phyloP scores from a whole-genome alignment of 2,797 vertebrate genomes.

The Monodelphis domestica region DNA sequence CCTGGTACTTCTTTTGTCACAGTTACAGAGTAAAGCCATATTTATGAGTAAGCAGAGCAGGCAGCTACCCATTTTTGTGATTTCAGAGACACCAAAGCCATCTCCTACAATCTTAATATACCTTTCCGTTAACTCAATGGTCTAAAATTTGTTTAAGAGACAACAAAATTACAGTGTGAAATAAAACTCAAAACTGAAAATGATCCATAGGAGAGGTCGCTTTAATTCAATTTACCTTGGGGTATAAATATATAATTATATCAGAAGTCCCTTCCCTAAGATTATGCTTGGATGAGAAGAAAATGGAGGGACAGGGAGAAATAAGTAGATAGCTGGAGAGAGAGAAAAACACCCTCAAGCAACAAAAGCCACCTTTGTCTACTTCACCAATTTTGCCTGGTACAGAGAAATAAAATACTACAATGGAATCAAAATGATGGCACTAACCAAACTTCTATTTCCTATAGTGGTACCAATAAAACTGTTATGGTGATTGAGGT shows the following conservation, averaged over 20 bases:
- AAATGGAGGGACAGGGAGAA: neutral
- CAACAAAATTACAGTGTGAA: neutral
- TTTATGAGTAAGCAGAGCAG: neutral
- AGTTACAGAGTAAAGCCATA: conserved; percentile 10
- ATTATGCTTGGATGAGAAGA: neutral
- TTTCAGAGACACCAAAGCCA: conserved; percentile 26
- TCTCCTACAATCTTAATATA: conserved; percentile 23
- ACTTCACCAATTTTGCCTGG: neutral
- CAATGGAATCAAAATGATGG: neutral
- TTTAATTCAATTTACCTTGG: conserved; percentile 17
- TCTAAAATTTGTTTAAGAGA: conserved; percentile 26
- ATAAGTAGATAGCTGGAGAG: neutral
- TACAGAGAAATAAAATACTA: conserved; percentile 35
- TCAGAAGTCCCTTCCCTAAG: neutral
- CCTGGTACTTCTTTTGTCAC: conserved; percentile 24
- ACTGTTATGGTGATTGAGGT: neutral
- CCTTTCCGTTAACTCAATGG: conserved; percentile 1
- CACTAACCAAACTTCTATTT: conserved; percentile 13
- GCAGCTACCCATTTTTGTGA: conserved; percentile 4
- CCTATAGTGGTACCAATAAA: conserved; percentile 17
- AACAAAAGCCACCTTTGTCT: neutral
- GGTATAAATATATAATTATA: neutral
- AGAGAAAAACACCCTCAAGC: neutral
- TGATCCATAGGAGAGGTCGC: neutral
- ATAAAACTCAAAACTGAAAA: conserved; percentile 17